Percentiles rank a stretch among this genome's conserved stretches.
phyloP scores from a whole-genome alignment of 1,140 invertebrate species.

The Hermatobates lingyangjiaoensis region DNA sequence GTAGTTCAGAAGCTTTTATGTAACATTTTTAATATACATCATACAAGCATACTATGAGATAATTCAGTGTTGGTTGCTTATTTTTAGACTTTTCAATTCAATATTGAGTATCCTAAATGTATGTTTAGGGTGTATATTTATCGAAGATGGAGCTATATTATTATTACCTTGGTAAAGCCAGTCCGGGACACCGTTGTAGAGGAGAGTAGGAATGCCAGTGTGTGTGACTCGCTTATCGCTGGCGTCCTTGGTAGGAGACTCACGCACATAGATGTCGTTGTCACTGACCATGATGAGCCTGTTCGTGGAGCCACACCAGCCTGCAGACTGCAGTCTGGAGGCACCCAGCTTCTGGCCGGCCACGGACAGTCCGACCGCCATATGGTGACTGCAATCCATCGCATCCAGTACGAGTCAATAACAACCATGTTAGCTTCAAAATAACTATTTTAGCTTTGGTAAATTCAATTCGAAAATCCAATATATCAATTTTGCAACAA shows the following conservation, averaged over 20 bases:
- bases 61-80: not conserved
- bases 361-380: slow-evolving; percentile 47
- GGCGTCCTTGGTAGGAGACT: slow-evolving; percentile 34
- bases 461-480: too few species aligned
- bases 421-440: too few species aligned
- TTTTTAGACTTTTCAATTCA: not conserved
- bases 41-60: too few species aligned
- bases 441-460: too few species aligned
- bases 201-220: slow-evolving; percentile 45
- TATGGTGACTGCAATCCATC: slow-evolving; percentile 45
- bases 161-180: slow-evolving; percentile 76
- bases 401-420: too few species aligned
- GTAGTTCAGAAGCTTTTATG: too few species aligned
- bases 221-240: slow-evolving; percentile 48
- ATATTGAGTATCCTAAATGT: too few species aligned
- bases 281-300: slow-evolving; percentile 50
- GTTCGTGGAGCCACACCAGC: slow-evolving; percentile 55
- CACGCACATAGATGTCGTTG: slow-evolving; percentile 71
- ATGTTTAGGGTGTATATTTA: too few species aligned
- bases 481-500: too few species aligned
- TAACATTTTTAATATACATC: too few species aligned
- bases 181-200: slow-evolving; percentile 83
- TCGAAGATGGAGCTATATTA: too few species aligned
- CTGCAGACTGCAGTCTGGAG: slow-evolving; percentile 49
- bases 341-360: slow-evolving; percentile 31